Percentiles rank a stretch among this genome's conserved stretches.
Conservation (phyloP, 2,797 vertebrate species). For the Sarcophilus harrisii region DNA sequence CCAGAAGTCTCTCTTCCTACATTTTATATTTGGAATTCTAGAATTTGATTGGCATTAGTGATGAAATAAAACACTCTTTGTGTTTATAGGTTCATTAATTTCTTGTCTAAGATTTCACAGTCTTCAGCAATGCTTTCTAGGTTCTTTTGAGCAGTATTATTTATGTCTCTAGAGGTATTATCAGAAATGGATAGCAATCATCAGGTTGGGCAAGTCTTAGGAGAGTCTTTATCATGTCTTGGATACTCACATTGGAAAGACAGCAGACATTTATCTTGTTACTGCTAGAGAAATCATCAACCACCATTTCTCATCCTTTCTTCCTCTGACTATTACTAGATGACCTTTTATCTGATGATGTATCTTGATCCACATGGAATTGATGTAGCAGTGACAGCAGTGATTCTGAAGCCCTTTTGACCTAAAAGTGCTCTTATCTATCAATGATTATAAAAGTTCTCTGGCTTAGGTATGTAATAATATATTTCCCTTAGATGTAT, state of each 20-base stretch:
- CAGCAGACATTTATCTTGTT: not conserved
- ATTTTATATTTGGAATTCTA: not conserved
- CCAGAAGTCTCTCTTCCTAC: not conserved
- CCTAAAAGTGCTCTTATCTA: no score
- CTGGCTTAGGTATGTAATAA: no score
- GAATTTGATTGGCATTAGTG: not conserved
- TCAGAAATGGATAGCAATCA: not conserved
- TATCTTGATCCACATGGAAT: not conserved
- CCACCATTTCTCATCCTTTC: not conserved
- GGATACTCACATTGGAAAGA: not conserved
- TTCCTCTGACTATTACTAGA: not conserved
- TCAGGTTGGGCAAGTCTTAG: not conserved
- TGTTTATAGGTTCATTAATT: not conserved
- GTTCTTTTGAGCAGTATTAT: not conserved
- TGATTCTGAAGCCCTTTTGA: no score
- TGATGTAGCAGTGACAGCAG: no score
- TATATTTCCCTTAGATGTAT: no score
- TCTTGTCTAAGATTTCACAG: not conserved
- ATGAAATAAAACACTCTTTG: not conserved
- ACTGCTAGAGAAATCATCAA: not conserved
- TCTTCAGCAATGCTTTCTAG: not conserved
- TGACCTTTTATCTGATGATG: not conserved
- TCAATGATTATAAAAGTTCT: no score
- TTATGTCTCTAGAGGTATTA: not conserved
- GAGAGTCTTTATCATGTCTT: not conserved